These are phyloP conservation scores for Drosophila repletoides DNA, from an alignment of 1,140 invertebrate species.

Conservation along the genomic window DNA sequence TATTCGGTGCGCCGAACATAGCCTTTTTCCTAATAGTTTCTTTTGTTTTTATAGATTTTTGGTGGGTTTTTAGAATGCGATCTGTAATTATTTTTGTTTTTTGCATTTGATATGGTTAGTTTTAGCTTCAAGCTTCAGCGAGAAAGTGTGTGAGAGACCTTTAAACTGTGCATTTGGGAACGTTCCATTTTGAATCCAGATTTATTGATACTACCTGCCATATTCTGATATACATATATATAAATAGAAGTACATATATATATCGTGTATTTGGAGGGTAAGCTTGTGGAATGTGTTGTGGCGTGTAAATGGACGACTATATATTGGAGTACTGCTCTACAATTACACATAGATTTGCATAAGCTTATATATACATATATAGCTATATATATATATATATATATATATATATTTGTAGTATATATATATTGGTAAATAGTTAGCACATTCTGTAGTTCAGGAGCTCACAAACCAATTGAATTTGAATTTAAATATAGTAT, in stretches of 20 bases:
- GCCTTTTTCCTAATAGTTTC: too few species aligned
- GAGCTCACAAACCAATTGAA: too few species aligned
- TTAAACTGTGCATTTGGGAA: constrained; percentile 28
- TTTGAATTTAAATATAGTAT: too few species aligned
- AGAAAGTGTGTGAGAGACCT: not conserved
- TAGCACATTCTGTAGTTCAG: too few species aligned
- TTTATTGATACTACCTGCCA: not conserved
- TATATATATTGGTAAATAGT: too few species aligned
- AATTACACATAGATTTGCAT: not conserved
- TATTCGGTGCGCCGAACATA: too few species aligned
- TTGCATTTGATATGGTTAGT: constrained; percentile 46
- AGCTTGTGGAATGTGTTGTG: constrained; percentile 23
- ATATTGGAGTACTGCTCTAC: constrained; percentile 15
- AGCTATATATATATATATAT: not conserved
- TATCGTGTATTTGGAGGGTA: not conserved
- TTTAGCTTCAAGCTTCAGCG: constrained; percentile 16
- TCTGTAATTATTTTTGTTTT: too few species aligned
- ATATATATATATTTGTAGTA: not conserved
- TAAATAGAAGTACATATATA: constrained; percentile 6
- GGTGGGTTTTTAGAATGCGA: constrained; percentile 18
- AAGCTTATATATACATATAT: constrained; percentile 7
- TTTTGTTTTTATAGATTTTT: too few species aligned
- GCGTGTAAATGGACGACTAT: constrained; percentile 24
- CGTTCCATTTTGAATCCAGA: constrained; percentile 9
- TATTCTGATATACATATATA: not conserved